Conservation (phyloP, 2,113 vertebrate genomes). For the Tupaia tana region DNA sequence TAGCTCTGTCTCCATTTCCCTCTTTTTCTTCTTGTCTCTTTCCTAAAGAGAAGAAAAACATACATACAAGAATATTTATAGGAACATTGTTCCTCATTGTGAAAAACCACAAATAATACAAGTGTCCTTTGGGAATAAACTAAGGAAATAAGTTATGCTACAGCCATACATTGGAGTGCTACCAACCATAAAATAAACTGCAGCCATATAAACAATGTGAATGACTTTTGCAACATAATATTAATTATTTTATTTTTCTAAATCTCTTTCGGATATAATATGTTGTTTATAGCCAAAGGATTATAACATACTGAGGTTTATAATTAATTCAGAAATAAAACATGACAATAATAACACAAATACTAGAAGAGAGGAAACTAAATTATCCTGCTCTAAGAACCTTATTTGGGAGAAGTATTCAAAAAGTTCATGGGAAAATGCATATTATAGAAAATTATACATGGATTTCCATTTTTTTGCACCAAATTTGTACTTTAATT, state of each 20-base stretch:
- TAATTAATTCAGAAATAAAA: constrained; percentile 31
- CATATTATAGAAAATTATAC: too few relatives aligned
- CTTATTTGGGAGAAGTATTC: not conserved
- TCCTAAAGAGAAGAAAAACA: not conserved
- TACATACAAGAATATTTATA: not conserved
- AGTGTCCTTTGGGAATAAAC: not conserved
- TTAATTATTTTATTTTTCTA: constrained; percentile 52
- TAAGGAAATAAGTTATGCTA: not conserved
- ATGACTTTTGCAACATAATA: constrained; percentile 1
- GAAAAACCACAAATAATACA: constrained; percentile 30
- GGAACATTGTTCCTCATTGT: not conserved
- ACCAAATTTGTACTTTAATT: too few relatives aligned
- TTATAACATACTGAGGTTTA: not conserved
- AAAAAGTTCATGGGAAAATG: not conserved
- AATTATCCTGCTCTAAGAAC: not conserved
- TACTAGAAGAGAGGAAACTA: not conserved
- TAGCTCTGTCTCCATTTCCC: too few relatives aligned
- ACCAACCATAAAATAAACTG: not conserved
- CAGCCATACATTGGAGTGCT: not conserved
- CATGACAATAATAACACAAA: not conserved
- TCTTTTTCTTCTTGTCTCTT: too few relatives aligned
- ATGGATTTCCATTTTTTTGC: too few relatives aligned
- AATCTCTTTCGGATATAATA: not conserved
- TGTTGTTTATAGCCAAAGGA: not conserved
- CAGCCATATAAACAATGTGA: not conserved